Conservation (phyloP, 2,797 vertebrate species). For the Danio choprae region DNA sequence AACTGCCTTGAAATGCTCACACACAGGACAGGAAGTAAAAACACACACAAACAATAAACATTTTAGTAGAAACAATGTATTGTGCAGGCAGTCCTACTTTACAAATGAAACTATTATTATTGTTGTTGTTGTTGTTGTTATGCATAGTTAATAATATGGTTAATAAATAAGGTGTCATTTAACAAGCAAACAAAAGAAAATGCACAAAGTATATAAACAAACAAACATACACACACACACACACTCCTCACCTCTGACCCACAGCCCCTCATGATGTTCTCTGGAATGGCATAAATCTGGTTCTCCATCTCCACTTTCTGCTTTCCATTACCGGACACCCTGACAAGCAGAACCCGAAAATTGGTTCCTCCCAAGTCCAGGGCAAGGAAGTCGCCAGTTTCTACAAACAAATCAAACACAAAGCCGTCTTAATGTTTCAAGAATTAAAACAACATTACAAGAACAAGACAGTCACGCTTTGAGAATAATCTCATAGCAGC, state of each 20-base stretch:
- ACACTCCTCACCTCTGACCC: slow-evolving; percentile 83
- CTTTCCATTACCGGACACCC: slow-evolving; percentile 85
- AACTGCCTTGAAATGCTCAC: no score
- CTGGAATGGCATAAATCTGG: slow-evolving; percentile 92
- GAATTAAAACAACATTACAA: not conserved
- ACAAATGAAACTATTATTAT: no score
- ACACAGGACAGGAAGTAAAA: no score
- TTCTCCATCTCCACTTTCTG: slow-evolving; percentile 94
- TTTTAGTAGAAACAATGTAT: no score
- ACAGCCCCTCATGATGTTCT: slow-evolving; percentile 88
- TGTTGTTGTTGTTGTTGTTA: no score
- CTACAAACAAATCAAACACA: slow-evolving; percentile 66
- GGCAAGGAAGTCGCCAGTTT: slow-evolving; percentile 92
- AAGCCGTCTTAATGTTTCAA: not conserved
- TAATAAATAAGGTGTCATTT: no score
- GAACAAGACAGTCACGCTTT: not conserved
- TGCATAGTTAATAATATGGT: no score
- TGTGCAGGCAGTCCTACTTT: no score
- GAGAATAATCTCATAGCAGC: not conserved
- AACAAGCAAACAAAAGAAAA: no score
- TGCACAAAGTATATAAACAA: no score
- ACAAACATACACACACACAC: no score
- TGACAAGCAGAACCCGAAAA: slow-evolving; percentile 91
- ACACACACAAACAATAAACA: no score
- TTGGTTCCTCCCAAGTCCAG: slow-evolving; percentile 93